phyloP scores from a whole-genome alignment of 2,797 vertebrate species.

The Arctocebus calabarensis region DNA sequence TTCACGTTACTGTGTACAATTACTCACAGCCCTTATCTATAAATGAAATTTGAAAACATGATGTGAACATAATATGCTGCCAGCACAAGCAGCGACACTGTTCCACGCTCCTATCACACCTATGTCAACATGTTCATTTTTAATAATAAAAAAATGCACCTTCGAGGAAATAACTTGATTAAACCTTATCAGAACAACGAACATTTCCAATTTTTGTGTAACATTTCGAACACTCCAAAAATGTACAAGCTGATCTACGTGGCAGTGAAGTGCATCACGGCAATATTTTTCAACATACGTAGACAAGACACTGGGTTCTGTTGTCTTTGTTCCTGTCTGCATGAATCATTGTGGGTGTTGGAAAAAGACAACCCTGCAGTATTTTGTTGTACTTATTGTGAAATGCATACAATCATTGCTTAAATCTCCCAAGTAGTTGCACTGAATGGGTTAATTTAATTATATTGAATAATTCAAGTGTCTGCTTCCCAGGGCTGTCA shows the following conservation, averaged over 20 bases:
- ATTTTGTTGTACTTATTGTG: not conserved
- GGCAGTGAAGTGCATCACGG: not conserved
- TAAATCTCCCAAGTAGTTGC: not conserved
- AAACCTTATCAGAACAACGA: conserved; percentile 68
- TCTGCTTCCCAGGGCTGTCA: not conserved
- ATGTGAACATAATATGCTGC: conserved; percentile 83
- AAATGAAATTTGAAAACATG: conserved; percentile 86
- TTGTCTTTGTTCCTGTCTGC: conserved; percentile 36
- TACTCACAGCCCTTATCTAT: conserved; percentile 87
- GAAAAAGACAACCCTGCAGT: not conserved
- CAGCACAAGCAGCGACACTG: conserved; percentile 64
- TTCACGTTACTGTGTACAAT: conserved; percentile 80
- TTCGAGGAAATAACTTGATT: conserved; percentile 66
- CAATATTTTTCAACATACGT: not conserved
- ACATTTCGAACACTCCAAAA: conserved; percentile 32
- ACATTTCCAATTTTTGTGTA: conserved; percentile 29
- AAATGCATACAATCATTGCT: not conserved
- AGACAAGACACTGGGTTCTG: not conserved
- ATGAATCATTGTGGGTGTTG: not conserved
- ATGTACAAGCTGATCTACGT: not conserved
- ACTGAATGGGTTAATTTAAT: not conserved
- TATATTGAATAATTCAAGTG: not conserved
- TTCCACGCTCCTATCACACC: conserved; percentile 73
- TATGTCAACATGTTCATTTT: conserved; percentile 75
- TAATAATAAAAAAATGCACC: conserved; percentile 57